These are phyloP conservation scores for Lithophane semibrunnea DNA, from an alignment of 2,888 invertebrate species.

Conservation along the genomic window DNA sequence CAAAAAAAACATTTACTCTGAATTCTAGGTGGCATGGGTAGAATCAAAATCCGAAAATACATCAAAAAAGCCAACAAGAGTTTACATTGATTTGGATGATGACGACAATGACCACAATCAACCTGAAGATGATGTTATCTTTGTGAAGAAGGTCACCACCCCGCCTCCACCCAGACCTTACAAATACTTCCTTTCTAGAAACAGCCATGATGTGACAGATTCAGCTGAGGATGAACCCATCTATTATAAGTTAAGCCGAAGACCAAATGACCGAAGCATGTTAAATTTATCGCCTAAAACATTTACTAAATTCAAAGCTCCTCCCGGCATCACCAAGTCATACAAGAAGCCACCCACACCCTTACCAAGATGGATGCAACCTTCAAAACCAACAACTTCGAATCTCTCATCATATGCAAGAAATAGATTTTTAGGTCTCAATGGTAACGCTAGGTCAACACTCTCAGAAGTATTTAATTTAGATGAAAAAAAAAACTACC, in stretches of 20 bases:
- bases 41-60: conserved; percentile 74
- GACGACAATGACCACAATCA: conserved; percentile 73
- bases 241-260: conserved; percentile 78
- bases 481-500: conserved; percentile 90
- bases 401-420: conserved; percentile 75
- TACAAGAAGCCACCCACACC: conserved; percentile 80
- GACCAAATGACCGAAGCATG: conserved; percentile 74
- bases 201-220: conserved; percentile 68
- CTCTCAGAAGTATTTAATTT: conserved; percentile 89
- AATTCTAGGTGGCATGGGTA: conserved; percentile 82
- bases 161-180: conserved; percentile 78
- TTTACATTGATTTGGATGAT: conserved; percentile 82
- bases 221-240: conserved; percentile 72
- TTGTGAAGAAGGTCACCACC: conserved; percentile 80
- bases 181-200: conserved; percentile 76
- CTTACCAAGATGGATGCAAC: conserved; percentile 82
- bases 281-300: conserved; percentile 76
- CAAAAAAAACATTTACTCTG: not conserved
- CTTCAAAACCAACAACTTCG: conserved; percentile 69
- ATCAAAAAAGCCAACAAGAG: conserved; percentile 76
- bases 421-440: conserved; percentile 77
- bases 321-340: conserved; percentile 82
- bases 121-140: conserved; percentile 83
- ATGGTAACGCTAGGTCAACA: conserved; percentile 81
- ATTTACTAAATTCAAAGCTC: conserved; percentile 81